Conservation (phyloP, 2,113 vertebrate species). For the Danionella cerebrum region DNA sequence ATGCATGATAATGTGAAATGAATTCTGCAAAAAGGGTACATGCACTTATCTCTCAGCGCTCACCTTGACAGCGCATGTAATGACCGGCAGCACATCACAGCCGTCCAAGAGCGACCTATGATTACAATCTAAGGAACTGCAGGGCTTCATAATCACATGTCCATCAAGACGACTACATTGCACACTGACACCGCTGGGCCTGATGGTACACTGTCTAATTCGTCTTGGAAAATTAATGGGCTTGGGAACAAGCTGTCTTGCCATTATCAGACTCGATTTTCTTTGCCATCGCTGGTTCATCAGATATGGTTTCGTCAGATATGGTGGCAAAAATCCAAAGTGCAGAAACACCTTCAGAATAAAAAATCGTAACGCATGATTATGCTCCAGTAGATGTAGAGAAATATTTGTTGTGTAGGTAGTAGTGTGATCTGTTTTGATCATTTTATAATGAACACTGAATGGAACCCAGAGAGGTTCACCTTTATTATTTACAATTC, state of each 20-base stretch:
- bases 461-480: too few relatives aligned
- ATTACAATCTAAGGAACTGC: constrained; percentile 40
- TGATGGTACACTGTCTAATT: constrained; percentile 33
- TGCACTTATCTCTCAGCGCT: not conserved
- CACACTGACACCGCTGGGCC: not conserved
- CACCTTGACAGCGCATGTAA: constrained; percentile 27
- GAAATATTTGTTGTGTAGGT: too few relatives aligned
- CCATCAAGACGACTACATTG: constrained; percentile 24
- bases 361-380: not conserved
- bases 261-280: constrained; percentile 11
- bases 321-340: not conserved
- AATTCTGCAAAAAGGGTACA: not conserved
- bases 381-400: not conserved
- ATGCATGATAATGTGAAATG: not conserved
- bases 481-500: too few relatives aligned
- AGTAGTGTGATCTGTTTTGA: too few relatives aligned
- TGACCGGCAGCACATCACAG: constrained; percentile 21
- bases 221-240: constrained; percentile 38
- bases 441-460: too few relatives aligned
- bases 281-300: not conserved
- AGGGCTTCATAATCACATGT: constrained; percentile 40
- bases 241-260: not conserved
- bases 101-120: constrained; percentile 32
- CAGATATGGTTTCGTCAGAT: not conserved
- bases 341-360: not conserved